Percentiles rank a stretch among this genome's conserved stretches.
Evolutionary conservation across 2,113 vertebrate species (phyloP).

Genomic region (Oreamnos americanus): DNA sequence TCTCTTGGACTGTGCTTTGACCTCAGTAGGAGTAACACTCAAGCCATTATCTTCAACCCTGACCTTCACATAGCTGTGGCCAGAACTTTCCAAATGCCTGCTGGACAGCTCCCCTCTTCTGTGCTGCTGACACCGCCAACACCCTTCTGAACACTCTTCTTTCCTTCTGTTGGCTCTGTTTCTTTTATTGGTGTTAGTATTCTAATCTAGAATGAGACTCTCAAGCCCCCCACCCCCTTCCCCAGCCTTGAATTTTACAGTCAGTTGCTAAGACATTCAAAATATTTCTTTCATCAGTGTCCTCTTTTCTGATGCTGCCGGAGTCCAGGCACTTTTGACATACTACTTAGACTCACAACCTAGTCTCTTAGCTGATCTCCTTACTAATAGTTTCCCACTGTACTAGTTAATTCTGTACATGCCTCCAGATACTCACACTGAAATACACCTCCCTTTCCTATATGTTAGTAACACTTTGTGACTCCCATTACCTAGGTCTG

Average conservation of each 20-base stretch:
- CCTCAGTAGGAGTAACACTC: not conserved
- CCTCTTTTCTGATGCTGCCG: not conserved
- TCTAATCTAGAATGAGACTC: not conserved
- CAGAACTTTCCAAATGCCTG: not conserved
- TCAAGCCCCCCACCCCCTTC: not conserved
- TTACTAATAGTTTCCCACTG: not conserved
- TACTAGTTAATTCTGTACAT: not conserved
- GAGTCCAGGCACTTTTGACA: not conserved
- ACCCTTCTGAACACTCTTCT: not conserved
- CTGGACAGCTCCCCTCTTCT: not conserved
- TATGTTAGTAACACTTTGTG: not conserved
- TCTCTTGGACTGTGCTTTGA: not conserved
- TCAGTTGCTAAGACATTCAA: not conserved
- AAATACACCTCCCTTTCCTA: not conserved
- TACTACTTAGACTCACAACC: not conserved
- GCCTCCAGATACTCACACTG: not conserved
- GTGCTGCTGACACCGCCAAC: rapidly evolving
- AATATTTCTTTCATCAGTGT: not conserved
- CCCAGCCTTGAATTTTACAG: not conserved
- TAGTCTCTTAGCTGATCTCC: not conserved
- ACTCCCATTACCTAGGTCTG: not conserved
- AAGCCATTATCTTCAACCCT: not conserved
- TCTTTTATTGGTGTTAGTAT: not conserved
- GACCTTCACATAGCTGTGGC: not conserved
- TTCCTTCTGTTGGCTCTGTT: not conserved